phyloP scores from a whole-genome alignment of 2,113 vertebrate genomes.

The Megaptera novaeangliae region DNA sequence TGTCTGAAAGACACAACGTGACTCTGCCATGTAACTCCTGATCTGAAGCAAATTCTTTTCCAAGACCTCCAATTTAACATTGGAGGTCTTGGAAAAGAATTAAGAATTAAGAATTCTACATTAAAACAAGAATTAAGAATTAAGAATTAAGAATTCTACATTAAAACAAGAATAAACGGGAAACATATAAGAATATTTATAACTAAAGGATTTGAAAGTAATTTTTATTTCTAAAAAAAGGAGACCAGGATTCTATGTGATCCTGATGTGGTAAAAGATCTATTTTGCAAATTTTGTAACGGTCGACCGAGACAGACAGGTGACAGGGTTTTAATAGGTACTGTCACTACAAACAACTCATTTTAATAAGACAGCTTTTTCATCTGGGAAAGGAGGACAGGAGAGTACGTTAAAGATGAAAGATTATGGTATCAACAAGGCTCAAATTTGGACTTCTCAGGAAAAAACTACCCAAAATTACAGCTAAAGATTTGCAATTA shows the following conservation, averaged over 20 bases:
- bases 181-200: background rate
- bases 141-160: background rate
- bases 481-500: background rate
- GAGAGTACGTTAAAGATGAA: background rate
- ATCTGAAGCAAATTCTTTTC: background rate
- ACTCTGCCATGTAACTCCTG: background rate
- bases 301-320: rapidly evolving
- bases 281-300: background rate
- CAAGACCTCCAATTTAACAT: background rate
- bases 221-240: background rate
- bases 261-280: background rate
- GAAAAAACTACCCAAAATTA: background rate
- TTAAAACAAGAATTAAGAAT: too few relatives aligned
- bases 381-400: background rate
- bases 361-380: background rate
- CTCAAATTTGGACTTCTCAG: background rate
- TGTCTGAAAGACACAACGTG: background rate
- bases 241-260: background rate
- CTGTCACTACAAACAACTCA: background rate
- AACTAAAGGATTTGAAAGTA: background rate
- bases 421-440: background rate
- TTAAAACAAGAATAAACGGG: background rate
- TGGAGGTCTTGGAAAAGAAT: too few relatives aligned
- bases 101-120: too few relatives aligned
- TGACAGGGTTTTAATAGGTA: background rate